phyloP scores from a whole-genome alignment of 1,140 invertebrate species.

The Orchestia grillus region DNA sequence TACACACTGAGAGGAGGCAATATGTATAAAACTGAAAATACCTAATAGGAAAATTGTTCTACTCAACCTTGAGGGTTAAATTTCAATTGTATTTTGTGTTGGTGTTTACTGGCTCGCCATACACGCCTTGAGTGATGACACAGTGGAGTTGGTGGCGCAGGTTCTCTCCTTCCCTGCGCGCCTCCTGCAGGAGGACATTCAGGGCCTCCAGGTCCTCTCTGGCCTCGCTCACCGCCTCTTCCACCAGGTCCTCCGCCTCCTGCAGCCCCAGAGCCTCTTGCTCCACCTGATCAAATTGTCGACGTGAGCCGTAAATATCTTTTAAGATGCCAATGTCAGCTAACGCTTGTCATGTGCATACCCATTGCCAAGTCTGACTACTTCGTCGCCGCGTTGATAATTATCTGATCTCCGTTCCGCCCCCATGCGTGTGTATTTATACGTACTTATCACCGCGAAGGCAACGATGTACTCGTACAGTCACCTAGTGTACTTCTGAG shows the following conservation, averaged over 20 bases:
- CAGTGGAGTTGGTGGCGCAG: background rate
- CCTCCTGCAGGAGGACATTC: background rate
- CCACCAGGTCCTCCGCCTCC: constrained; percentile 57
- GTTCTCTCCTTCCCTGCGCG: background rate
- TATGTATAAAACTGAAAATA: too few species aligned
- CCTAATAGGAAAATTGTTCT: too few species aligned
- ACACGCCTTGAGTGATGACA: background rate
- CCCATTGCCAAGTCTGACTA: too few species aligned
- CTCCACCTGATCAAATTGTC: background rate
- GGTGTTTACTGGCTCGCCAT: background rate
- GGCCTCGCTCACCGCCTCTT: constrained; percentile 53
- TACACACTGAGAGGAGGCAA: too few species aligned
- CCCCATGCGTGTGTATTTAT: too few species aligned
- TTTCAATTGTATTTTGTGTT: background rate
- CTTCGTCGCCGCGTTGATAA: too few species aligned
- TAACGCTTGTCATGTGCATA: background rate
- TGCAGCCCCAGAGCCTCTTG: constrained; percentile 53
- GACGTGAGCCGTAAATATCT: background rate
- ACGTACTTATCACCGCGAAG: too few species aligned
- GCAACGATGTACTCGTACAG: too few species aligned
- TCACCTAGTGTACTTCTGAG: too few species aligned
- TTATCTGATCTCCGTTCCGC: too few species aligned
- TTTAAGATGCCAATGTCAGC: background rate
- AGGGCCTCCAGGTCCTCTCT: constrained; percentile 53
- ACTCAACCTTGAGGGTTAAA: background rate